Base-by-base conservation (phyloP, 2,888 invertebrate genomes). In the Clistopyga incitator region DNA sequence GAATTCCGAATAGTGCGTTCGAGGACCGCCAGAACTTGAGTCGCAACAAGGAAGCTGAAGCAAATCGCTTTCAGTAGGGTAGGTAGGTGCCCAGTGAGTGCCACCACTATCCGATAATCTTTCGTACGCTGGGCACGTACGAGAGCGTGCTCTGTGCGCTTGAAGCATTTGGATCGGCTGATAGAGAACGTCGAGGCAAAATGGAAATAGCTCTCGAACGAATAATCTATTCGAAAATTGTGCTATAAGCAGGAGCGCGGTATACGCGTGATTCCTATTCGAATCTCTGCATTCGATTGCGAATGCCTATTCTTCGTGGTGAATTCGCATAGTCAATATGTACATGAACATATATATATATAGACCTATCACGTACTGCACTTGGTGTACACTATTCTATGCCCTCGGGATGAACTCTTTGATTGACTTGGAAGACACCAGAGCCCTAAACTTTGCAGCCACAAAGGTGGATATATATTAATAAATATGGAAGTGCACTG, bases 181-280 rank as follows among this genome's bases (percentile, higher is more conserved):
- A 50, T 20, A 20, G 15, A 23, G 65, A 72, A 54, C 50, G 50
- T 23, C 23, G 54, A 47, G 56, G 56, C 52, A 45, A 56, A 78
- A 50, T 82, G 77, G 68, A 82, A 82, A 82, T 82, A 78, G 81
- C 81, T 82, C 59, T 45, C 81, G 45, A 50, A 59, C 67, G 72
- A 68, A 78, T 61, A 82, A 82, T 82, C 77, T 78, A 78, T 82
- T 68, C 68, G 78, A 82, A 82, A 82, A 81, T 81, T 71, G 81
- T 77, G 38, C 72, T 29, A 52, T 81, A 81, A 77, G 68, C 67
- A 61, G 42, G 38, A 25, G 71, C 38, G 52, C 18, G 20, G 23
- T 25, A 52, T 65, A 76, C 81, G 59, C 81, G 77, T 59, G 50
- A 75, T 75, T 75, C 52, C 72, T 59, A 82, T 82, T 67, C 50